phyloP scores from a whole-genome alignment of 2,113 vertebrate genomes.

The Forbesichthys papilliferus region DNA sequence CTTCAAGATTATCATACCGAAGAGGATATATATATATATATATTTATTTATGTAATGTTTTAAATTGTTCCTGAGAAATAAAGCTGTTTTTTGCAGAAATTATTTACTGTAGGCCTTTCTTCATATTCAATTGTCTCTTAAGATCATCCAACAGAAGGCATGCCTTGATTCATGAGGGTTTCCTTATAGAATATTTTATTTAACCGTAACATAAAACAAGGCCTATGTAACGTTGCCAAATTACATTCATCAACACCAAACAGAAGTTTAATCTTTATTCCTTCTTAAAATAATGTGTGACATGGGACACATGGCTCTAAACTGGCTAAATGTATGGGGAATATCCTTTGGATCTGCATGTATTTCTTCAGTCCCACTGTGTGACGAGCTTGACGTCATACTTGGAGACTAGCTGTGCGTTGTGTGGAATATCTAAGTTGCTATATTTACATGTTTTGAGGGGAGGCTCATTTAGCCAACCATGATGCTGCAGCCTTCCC shows the following conservation, averaged over 20 bases:
- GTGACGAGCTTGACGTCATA: conserved; percentile 31
- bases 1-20: not conserved
- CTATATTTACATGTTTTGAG: conserved; percentile 64
- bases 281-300: conserved; percentile 70
- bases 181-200: too few relatives aligned
- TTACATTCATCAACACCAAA: conserved; percentile 6
- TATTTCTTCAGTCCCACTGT: conserved; percentile 19
- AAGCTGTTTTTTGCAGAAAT: conserved; percentile 20
- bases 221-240: not conserved
- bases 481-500: conserved; percentile 49
- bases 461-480: conserved; percentile 30
- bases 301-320: conserved; percentile 55
- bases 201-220: not conserved
- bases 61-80: conserved; percentile 16
- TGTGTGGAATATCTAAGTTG: conserved; percentile 18
- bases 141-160: not conserved
- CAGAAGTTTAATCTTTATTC: conserved; percentile 64
- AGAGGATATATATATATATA: not conserved
- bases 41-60: conserved; percentile 9
- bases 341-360: conserved; percentile 17
- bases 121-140: not conserved
- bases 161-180: not conserved
- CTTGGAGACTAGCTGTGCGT: conserved; percentile 22
- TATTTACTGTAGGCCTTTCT: not conserved
- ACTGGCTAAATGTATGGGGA: conserved; percentile 20